Percentiles rank a stretch among this genome's conserved stretches.
These are phyloP conservation scores for Falco biarmicus DNA, from an alignment of 2,797 vertebrate genomes.

Conservation along the genomic window DNA sequence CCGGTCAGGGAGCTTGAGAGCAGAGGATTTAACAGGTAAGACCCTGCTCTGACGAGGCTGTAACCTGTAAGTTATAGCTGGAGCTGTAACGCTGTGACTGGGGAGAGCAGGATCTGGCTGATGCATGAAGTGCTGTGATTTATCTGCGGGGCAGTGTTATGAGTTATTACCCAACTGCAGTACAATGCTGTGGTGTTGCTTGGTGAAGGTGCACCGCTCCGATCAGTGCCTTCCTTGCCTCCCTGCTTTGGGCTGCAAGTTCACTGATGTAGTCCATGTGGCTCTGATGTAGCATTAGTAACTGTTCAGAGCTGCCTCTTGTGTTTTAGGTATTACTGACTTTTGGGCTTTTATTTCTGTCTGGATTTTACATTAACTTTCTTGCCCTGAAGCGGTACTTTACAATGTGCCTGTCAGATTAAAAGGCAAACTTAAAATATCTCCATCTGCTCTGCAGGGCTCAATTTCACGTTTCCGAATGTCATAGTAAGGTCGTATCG, in stretches of 20 bases:
- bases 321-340: neutral
- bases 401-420: neutral
- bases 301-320: neutral
- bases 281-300: constrained; percentile 13
- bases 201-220: accelerated
- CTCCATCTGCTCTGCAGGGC: neutral
- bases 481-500: constrained; percentile 22
- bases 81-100: accelerated
- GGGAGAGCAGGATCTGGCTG: neutral
- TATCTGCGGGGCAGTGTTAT: neutral
- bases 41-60: neutral
- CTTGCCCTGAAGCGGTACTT: constrained; percentile 41
- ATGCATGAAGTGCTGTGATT: neutral
- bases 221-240: neutral
- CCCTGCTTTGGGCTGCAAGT: neutral
- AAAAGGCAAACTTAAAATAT: neutral
- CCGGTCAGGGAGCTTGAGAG: constrained; percentile 86
- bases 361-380: neutral
- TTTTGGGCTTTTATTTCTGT: neutral
- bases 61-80: neutral
- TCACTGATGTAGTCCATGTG: neutral
- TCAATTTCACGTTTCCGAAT: neutral
- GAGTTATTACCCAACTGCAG: neutral
- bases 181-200: neutral
- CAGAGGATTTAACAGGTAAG: constrained; percentile 88